Evolutionary conservation across 2,797 vertebrate species (phyloP).

Genomic region (Euthynnus affinis): DNA sequence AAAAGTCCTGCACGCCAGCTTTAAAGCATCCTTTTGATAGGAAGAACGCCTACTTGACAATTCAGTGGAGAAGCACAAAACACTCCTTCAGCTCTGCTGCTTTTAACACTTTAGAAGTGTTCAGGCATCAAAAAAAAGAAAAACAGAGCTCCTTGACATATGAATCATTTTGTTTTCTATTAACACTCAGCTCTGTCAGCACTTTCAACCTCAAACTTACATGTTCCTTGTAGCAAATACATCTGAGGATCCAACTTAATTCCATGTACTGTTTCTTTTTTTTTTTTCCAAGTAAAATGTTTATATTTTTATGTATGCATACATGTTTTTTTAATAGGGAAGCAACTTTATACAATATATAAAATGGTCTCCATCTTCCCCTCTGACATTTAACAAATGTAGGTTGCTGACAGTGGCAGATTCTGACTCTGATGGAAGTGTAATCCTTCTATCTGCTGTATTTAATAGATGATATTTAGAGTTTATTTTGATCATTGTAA

Average conservation of each 20-base stretch:
- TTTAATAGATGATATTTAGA: constrained; percentile 27
- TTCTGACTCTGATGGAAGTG: constrained; percentile 19
- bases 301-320: background rate
- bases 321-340: background rate
- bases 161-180: background rate
- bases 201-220: constrained; percentile 13
- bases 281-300: background rate
- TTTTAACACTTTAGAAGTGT: constrained; percentile 1
- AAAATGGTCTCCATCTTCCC: background rate
- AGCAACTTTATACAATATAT: background rate
- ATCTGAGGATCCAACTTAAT: constrained; percentile 1
- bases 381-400: constrained; percentile 3
- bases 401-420: background rate
- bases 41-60: background rate
- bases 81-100: background rate
- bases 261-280: background rate
- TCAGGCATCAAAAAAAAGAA: background rate
- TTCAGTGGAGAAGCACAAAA: constrained; percentile 46
- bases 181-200: background rate
- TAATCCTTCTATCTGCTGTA: constrained; percentile 30
- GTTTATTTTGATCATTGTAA: constrained; percentile 31
- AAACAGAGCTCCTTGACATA: background rate
- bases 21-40: background rate
- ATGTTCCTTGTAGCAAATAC: constrained; percentile 5
- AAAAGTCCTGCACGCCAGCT: background rate